Evolutionary conservation across 2,888 invertebrate genomes (phyloP).

Genomic region (Amblyjoppa fuscipennis): DNA sequence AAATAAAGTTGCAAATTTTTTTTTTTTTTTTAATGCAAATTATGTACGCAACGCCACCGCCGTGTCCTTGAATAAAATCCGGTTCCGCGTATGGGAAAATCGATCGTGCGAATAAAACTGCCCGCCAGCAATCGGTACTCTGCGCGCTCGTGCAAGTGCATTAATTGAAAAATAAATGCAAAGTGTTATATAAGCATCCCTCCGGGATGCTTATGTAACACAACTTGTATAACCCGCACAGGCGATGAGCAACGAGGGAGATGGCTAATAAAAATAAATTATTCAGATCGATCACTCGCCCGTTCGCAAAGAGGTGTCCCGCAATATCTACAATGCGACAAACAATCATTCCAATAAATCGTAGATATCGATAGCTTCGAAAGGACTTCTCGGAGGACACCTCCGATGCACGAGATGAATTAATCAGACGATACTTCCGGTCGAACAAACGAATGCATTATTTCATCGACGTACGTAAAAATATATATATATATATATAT

Average conservation of each 20-base stretch:
- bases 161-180: slow-evolving; percentile 12
- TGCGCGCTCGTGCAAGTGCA: slow-evolving; percentile 40
- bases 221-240: not conserved
- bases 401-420: not conserved
- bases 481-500: not conserved
- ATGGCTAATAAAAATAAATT: slow-evolving; percentile 42
- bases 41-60: slow-evolving; percentile 1
- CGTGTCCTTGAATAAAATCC: slow-evolving; percentile 14
- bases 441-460: slow-evolving; percentile 26
- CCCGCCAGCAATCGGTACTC: not conserved
- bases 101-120: not conserved
- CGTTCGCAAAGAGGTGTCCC: slow-evolving; percentile 27
- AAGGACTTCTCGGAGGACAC: slow-evolving; percentile 14
- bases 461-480: slow-evolving; percentile 30
- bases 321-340: slow-evolving; percentile 42
- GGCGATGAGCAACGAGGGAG: not conserved
- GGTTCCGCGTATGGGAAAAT: not conserved
- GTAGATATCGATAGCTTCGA: slow-evolving; percentile 30
- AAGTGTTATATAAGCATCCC: slow-evolving; percentile 16
- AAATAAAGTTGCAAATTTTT: no score
- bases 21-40: no score
- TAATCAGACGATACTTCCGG: slow-evolving; percentile 25
- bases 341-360: slow-evolving; percentile 52
- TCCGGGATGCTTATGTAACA: slow-evolving; percentile 3
- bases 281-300: slow-evolving; percentile 49